Evolutionary conservation across 2,888 invertebrate genomes (phyloP).

Genomic region (Athripsodes cinereus): DNA sequence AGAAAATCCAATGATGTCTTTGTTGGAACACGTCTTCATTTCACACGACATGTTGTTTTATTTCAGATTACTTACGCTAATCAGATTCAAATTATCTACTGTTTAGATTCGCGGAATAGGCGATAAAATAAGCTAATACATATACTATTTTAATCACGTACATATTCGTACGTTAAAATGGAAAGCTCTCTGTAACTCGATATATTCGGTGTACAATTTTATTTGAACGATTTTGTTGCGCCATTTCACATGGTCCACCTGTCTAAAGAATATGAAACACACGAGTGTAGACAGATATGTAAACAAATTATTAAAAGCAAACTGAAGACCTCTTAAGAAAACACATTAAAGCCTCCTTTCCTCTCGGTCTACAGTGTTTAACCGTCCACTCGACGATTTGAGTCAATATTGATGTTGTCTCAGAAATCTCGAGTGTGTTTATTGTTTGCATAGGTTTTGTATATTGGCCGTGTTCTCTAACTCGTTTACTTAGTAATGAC

Average conservation of each 20-base stretch:
- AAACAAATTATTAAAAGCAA: constrained; percentile 21
- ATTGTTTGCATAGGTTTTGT: constrained; percentile 16
- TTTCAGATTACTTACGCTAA: constrained; percentile 6
- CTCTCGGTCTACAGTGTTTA: constrained; percentile 9
- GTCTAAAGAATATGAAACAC: constrained; percentile 3
- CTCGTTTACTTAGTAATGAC: background rate
- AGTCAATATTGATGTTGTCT: constrained; percentile 22
- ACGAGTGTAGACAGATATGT: constrained; percentile 4
- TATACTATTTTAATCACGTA: constrained; percentile 14
- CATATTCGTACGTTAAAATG: constrained; percentile 19
- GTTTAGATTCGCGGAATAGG: constrained; percentile 14
- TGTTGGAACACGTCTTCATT: background rate
- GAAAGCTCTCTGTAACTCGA: constrained; percentile 15
- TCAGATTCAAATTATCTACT: constrained; percentile 12
- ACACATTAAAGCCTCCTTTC: constrained; percentile 21
- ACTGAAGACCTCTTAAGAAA: constrained; percentile 18
- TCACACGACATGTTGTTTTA: background rate
- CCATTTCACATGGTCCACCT: too few relatives aligned
- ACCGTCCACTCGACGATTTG: constrained; percentile 11
- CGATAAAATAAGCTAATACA: constrained; percentile 4
- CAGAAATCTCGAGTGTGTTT: constrained; percentile 18
- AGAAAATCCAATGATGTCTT: background rate
- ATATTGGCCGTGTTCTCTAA: constrained; percentile 8
- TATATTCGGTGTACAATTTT: background rate
- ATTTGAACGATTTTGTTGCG: too few relatives aligned